Conservation (phyloP, 2,888 invertebrate species). For the Drosophila neonasuta region DNA sequence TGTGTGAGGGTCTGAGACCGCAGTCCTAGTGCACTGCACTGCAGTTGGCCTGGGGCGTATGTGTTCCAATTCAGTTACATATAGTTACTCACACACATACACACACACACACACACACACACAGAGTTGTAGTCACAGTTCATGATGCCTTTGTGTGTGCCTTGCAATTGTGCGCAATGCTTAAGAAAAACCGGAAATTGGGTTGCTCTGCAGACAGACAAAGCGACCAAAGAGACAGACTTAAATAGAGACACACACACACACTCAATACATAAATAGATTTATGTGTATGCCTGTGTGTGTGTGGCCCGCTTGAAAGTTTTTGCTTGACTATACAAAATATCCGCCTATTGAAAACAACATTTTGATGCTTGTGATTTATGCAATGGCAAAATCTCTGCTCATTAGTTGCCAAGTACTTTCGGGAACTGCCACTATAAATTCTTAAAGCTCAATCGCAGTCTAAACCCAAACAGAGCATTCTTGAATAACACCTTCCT, state of each 20-base stretch:
- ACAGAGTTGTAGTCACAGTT: conserved; percentile 30
- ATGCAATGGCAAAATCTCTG: conserved; percentile 65
- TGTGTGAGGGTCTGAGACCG: conserved; percentile 24
- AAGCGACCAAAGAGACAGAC: conserved; percentile 50
- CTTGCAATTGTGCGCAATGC: conserved; percentile 70
- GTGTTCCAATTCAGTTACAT: conserved; percentile 74
- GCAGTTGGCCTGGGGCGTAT: conserved; percentile 75
- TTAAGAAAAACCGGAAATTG: conserved; percentile 79
- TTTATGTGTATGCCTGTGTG: conserved; percentile 25
- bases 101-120: conserved; percentile 17
- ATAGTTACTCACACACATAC: conserved; percentile 38
- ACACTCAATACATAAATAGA: conserved; percentile 29
- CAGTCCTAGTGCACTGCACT: conserved; percentile 72
- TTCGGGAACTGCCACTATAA: conserved; percentile 36
- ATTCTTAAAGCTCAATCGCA: conserved; percentile 49
- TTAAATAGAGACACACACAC: conserved; percentile 47
- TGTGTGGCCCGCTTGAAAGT: conserved; percentile 55
- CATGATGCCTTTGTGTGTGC: conserved; percentile 48
- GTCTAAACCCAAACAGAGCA: conserved; percentile 1
- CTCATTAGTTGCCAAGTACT: conserved; percentile 68
- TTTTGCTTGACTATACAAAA: conserved; percentile 48
- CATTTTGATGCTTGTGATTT: conserved; percentile 74
- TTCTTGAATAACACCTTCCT: conserved; percentile 16
- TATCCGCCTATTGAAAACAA: conserved; percentile 66
- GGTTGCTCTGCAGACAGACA: conserved; percentile 70